Percentiles rank a stretch among this genome's conserved stretches.
Evolutionary conservation across 1,140 invertebrate genomes (phyloP).

Genomic region (Bilobella aurantiaca): DNA sequence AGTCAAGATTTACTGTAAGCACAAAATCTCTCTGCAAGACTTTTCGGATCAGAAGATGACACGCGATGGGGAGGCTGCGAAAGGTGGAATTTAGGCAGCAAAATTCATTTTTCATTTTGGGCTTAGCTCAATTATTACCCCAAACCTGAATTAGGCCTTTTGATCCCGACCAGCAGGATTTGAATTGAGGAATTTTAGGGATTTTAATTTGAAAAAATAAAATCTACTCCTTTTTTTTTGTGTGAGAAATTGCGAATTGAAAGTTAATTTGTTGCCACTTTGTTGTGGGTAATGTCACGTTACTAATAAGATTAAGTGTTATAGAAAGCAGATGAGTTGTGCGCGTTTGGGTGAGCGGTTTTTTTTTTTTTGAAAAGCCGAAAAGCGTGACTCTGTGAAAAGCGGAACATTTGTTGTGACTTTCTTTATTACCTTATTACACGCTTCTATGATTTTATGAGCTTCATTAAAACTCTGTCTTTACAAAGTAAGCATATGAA

Average conservation of each 20-base stretch:
- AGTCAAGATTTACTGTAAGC: not conserved
- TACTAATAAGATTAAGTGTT: not conserved
- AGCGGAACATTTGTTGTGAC: not conserved
- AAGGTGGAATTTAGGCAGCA: not conserved
- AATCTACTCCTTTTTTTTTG: not conserved
- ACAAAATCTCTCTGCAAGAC: not conserved
- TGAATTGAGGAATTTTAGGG: not conserved
- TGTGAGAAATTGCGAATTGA: not conserved
- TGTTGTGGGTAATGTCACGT: not conserved
- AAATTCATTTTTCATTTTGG: not conserved
- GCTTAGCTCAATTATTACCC: not conserved
- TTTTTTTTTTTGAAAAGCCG: not conserved
- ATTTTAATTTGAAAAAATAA: not conserved
- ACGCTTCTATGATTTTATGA: conserved; percentile 6
- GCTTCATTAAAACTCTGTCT: not conserved
- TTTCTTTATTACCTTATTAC: conserved; percentile 4
- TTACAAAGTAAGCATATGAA: not conserved
- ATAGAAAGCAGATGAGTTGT: not conserved
- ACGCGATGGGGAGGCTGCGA: not conserved
- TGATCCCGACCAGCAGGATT: not conserved
- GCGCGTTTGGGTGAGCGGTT: too few relatives aligned
- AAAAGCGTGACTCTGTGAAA: not conserved
- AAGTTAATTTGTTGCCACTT: not conserved
- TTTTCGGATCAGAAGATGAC: not conserved
- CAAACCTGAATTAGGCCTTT: not conserved